Conservation (phyloP, 53 echinoderm and acorn worm genomes). For the Echinometra lucunter region DNA sequence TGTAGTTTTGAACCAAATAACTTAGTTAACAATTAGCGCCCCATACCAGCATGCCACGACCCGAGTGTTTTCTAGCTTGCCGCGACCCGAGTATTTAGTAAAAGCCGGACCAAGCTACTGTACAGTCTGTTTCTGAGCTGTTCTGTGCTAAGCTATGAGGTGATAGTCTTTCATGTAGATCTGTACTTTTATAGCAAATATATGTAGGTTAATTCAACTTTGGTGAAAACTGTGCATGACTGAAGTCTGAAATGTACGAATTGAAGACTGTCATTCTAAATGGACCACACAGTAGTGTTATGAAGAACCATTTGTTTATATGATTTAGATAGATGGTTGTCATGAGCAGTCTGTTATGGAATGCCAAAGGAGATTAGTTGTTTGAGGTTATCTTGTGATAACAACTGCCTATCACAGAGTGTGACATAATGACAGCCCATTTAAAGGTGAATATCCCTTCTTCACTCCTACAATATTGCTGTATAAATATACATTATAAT, state of each 20-base stretch:
- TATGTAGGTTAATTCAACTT: too few species aligned
- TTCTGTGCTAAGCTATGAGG: too few species aligned
- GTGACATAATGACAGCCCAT: conserved; percentile 41
- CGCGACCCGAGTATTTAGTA: too few species aligned
- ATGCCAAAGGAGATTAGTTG: conserved; percentile 52
- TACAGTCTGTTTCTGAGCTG: too few species aligned
- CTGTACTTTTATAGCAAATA: too few species aligned
- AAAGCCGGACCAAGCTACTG: too few species aligned
- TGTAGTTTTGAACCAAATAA: too few species aligned
- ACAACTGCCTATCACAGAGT: conserved; percentile 47
- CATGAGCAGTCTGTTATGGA: conserved; percentile 50
- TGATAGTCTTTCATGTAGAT: background rate
- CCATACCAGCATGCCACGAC: too few species aligned
- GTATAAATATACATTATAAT: too few species aligned
- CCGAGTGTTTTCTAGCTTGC: too few species aligned
- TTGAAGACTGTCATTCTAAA: background rate
- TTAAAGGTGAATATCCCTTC: background rate
- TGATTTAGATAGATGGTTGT: conserved; percentile 45
- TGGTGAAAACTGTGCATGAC: background rate
- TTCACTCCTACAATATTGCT: background rate
- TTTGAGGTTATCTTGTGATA: conserved; percentile 41
- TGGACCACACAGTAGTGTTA: conserved; percentile 53
- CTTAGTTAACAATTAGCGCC: too few species aligned
- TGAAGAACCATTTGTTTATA: conserved; percentile 51
- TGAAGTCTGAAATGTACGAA: conserved; percentile 5